These are phyloP conservation scores for Cuniculus paca DNA, from an alignment of 2,797 vertebrate genomes.

Conservation along the genomic window DNA sequence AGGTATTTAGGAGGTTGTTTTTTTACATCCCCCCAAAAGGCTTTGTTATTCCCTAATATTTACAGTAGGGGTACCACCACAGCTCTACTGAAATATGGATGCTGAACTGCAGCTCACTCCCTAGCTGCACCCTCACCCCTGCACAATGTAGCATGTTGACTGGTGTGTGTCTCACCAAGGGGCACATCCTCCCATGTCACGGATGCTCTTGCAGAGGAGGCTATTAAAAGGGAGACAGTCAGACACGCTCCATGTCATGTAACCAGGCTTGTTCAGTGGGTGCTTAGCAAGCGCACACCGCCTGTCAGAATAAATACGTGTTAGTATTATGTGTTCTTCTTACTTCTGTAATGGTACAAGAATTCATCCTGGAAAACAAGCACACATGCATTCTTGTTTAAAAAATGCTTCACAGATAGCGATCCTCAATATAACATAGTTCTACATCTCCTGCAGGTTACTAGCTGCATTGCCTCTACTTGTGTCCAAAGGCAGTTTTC, in stretches of 20 bases:
- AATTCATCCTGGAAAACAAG: neutral
- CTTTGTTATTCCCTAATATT: neutral
- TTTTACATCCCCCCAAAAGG: neutral
- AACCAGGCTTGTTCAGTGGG: neutral
- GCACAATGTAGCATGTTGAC: accelerated
- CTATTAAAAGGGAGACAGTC: neutral
- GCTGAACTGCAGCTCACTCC: neutral
- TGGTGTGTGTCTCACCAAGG: neutral
- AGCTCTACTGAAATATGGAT: neutral
- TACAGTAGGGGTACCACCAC: neutral
- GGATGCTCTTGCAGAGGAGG: neutral
- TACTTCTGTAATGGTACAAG: neutral
- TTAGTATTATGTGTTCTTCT: neutral
- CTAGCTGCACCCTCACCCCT: neutral
- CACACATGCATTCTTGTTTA: neutral
- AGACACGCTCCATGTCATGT: neutral
- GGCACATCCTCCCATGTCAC: neutral
- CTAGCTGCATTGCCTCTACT: neutral
- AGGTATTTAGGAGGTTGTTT: neutral
- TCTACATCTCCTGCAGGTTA: neutral
- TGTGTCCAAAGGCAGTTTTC: neutral
- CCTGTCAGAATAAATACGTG: neutral
- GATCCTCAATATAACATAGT: neutral
- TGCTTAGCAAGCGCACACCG: neutral
- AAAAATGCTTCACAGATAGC: neutral